Conservation (phyloP, 2,113 vertebrate species). For the Chrysochloris asiatica region DNA sequence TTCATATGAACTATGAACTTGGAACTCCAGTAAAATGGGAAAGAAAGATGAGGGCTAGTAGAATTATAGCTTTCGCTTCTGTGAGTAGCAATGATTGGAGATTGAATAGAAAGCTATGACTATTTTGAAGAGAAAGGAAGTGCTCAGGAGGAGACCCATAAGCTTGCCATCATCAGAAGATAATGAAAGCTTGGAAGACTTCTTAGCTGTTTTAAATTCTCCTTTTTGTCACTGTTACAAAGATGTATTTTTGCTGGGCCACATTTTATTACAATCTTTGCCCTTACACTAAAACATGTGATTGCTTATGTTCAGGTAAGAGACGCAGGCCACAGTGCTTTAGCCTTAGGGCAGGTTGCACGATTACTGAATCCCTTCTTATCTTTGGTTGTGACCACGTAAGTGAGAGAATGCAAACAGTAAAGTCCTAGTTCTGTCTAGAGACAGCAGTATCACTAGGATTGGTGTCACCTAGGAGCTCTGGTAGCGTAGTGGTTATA, state of each 20-base stretch:
- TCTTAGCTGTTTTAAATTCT: conserved; percentile 6
- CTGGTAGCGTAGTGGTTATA: too few species aligned
- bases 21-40: background rate
- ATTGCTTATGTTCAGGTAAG: background rate
- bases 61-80: background rate
- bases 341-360: background rate
- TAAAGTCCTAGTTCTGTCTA: background rate
- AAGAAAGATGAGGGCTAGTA: background rate
- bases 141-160: background rate
- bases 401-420: background rate
- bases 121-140: background rate
- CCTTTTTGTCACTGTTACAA: conserved; percentile 26
- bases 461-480: too few species aligned
- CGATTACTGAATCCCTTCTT: background rate
- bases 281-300: background rate
- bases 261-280: background rate
- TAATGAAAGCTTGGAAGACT: background rate
- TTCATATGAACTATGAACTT: conserved; percentile 27
- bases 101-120: background rate
- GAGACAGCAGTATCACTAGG: background rate
- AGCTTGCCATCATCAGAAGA: background rate
- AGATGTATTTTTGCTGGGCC: background rate
- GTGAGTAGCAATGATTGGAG: too few species aligned
- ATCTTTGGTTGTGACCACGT: background rate
- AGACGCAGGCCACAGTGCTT: background rate